These are phyloP conservation scores for Microtus pennsylvanicus DNA, from an alignment of 2,113 vertebrate species.

Conservation along the genomic window DNA sequence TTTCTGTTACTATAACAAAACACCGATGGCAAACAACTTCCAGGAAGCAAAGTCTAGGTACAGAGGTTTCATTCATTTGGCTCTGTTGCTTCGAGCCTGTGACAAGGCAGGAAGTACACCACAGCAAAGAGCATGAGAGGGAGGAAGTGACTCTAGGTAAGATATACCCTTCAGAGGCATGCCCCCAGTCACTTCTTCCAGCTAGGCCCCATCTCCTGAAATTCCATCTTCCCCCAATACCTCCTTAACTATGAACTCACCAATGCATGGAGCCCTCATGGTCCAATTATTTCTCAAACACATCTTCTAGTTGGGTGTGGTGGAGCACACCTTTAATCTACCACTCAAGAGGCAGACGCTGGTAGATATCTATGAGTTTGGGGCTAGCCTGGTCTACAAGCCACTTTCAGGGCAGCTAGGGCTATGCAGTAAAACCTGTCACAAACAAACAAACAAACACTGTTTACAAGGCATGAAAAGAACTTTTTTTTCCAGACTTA, in stretches of 20 bases:
- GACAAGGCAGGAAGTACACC: not conserved
- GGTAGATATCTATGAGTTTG: not conserved
- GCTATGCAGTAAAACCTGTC: not conserved
- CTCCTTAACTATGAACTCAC: not conserved
- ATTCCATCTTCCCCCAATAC: not conserved
- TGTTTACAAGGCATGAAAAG: too few relatives aligned
- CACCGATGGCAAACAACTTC: not conserved
- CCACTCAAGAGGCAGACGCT: not conserved
- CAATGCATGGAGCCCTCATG: not conserved
- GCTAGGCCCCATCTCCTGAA: not conserved
- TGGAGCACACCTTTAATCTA: not conserved
- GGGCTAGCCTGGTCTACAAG: not conserved
- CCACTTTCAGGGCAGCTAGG: not conserved
- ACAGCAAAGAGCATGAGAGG: not conserved
- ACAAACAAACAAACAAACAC: not conserved
- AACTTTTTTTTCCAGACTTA: not conserved
- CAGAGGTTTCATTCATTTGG: not conserved
- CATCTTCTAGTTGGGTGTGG: not conserved
- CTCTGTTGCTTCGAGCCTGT: not conserved
- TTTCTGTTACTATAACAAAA: not conserved
- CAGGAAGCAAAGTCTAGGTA: not conserved
- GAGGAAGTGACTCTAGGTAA: too few relatives aligned
- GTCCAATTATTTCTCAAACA: not conserved
- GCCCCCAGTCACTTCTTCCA: not conserved
- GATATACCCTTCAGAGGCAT: not conserved